Conservation (phyloP, 1,140 invertebrate genomes). For the Idris sp. region DNA sequence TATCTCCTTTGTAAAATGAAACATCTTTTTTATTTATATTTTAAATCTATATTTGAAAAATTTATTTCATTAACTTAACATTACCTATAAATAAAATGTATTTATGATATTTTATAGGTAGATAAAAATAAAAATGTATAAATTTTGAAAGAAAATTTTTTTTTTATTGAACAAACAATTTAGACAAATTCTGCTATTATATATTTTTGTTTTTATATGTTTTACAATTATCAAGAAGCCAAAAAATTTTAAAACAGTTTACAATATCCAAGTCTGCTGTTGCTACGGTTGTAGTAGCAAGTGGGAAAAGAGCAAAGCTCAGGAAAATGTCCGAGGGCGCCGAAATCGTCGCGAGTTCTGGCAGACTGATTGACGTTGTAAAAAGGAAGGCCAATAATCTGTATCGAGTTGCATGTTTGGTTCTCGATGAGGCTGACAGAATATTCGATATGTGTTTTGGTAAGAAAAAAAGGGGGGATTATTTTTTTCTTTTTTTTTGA, state of each 20-base stretch:
- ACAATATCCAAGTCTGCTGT: slow-evolving; percentile 97
- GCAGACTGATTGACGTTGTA: slow-evolving; percentile 97
- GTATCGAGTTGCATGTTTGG: slow-evolving; percentile 94
- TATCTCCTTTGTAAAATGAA: too few species aligned
- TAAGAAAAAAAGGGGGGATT: slow-evolving; percentile 61
- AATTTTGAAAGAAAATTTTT: too few species aligned
- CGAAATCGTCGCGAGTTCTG: slow-evolving; percentile 98
- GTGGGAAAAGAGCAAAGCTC: slow-evolving; percentile 98
- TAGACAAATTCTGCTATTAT: too few species aligned
- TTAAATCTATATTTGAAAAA: too few species aligned
- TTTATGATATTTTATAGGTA: too few species aligned
- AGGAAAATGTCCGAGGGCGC: slow-evolving; percentile 96
- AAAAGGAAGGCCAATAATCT: slow-evolving; percentile 98
- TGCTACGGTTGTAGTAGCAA: slow-evolving; percentile 99
- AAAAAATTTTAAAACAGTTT: slow-evolving; percentile 97
- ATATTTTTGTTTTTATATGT: too few species aligned
- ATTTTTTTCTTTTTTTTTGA: too few species aligned
- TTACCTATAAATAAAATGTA: too few species aligned
- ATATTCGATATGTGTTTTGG: slow-evolving; percentile 99
- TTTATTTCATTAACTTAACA: too few species aligned
- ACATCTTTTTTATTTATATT: too few species aligned
- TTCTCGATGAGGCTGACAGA: slow-evolving; percentile 98
- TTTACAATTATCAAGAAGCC: slow-evolving; percentile 89
- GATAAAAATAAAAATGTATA: too few species aligned
- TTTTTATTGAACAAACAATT: too few species aligned